Conservation (phyloP, 2,113 vertebrate species). For the Nanorana parkeri region DNA sequence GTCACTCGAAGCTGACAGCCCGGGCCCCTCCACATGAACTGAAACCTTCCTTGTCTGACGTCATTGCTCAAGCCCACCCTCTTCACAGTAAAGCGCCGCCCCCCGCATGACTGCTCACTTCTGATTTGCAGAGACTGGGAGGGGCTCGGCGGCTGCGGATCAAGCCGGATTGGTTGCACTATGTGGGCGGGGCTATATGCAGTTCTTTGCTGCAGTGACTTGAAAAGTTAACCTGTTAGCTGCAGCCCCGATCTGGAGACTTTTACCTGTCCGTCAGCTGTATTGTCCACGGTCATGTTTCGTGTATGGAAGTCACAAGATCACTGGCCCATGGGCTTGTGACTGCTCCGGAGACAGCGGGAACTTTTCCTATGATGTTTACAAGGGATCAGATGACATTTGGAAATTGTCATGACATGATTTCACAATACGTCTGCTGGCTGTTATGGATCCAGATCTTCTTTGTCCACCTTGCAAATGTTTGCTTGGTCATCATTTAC, state of each 20-base stretch:
- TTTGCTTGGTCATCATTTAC: too few species aligned
- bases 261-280: too few species aligned
- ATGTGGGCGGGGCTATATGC: conserved; percentile 13
- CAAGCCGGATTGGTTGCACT: not conserved
- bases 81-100: not conserved
- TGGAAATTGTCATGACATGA: too few species aligned
- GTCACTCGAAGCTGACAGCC: conserved; percentile 27
- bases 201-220: conserved; percentile 50
- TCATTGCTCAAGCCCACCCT: not conserved
- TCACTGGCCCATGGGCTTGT: too few species aligned
- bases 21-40: conserved; percentile 46
- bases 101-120: not conserved
- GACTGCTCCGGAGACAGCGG: too few species aligned
- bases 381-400: too few species aligned
- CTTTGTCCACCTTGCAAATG: too few species aligned
- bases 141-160: conserved; percentile 25
- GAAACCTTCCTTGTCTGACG: conserved; percentile 41
- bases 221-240: conserved; percentile 1
- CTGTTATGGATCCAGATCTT: too few species aligned
- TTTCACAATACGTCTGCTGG: too few species aligned
- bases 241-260: not conserved
- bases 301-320: too few species aligned
- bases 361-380: too few species aligned
- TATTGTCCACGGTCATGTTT: too few species aligned
- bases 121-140: not conserved